These are phyloP conservation scores for Etheostoma perlongum DNA, from an alignment of 2,797 vertebrate species.

Conservation along the genomic window DNA sequence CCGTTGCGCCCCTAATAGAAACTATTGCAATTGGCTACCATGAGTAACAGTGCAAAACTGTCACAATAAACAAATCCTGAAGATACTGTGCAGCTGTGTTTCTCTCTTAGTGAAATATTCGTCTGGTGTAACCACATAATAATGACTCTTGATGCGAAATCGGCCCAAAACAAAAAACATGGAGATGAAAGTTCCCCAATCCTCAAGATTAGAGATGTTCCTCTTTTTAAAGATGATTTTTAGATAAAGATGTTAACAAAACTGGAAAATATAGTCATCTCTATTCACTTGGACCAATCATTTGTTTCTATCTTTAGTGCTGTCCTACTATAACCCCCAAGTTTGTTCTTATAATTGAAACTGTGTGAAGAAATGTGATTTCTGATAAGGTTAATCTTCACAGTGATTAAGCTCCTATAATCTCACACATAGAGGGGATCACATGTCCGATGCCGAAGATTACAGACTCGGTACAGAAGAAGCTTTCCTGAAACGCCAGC, in stretches of 20 bases:
- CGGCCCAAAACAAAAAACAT: slow-evolving; percentile 5
- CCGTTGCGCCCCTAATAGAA: no score
- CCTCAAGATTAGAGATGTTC: slow-evolving; percentile 15
- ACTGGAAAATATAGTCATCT: slow-evolving; percentile 57
- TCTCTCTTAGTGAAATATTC: not conserved
- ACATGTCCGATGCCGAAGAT: slow-evolving; percentile 65
- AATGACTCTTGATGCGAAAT: slow-evolving; percentile 18
- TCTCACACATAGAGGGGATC: slow-evolving; percentile 61
- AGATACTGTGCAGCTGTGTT: not conserved
- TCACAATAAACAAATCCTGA: slow-evolving; percentile 2
- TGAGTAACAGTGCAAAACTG: slow-evolving; percentile 4
- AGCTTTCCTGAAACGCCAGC: not conserved
- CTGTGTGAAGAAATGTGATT: slow-evolving; percentile 66
- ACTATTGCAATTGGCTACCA: not conserved
- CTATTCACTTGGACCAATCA: slow-evolving; percentile 50
- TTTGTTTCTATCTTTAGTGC: slow-evolving; percentile 27
- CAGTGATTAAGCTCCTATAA: slow-evolving; percentile 68
- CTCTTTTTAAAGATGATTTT: slow-evolving; percentile 41
- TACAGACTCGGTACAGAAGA: slow-evolving; percentile 39
- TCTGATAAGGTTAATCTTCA: slow-evolving; percentile 73
- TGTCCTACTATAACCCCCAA: not conserved
- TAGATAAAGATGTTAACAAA: slow-evolving; percentile 57
- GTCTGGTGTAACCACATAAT: slow-evolving; percentile 4
- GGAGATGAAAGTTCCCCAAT: slow-evolving; percentile 37
- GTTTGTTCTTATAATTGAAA: slow-evolving; percentile 73